Base-by-base conservation (phyloP, 2,888 invertebrate species). In the Ferrisia virgata region DNA sequence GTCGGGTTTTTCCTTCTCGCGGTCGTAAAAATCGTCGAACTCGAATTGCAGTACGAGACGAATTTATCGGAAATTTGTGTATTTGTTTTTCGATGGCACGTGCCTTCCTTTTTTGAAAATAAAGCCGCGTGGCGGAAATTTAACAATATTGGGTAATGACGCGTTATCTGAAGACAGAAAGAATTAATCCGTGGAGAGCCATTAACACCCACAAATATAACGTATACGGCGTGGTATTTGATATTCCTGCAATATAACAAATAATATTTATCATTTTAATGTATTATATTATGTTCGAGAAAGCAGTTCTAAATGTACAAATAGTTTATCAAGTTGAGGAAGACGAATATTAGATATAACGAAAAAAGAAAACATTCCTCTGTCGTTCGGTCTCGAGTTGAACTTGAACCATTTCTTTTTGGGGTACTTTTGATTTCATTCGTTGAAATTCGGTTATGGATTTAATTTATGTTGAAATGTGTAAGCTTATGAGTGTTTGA, bases 171-270 rank as follows among this genome's bases (percentile, higher is more conserved):
- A 36, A 76, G 36, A 76, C 36, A 76, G 31, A 33, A 36, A 33
- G 33, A 76, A 76, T 76, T 76, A 76, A 76, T 76, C 33, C 72
- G 36, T 36, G 31, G 72, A 76, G 31, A 33, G 72, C 33, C 72
- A 76, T 76, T 76, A 76, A 15, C 72, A 36, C 28, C 72, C 72
- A 76, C 18, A 76, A 36, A 76, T 64, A 64, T 64, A 76, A 76
- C 72, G 72, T 76, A 76, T 76, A 76, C 72, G 72, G 72, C 18
- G 36, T 33, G n/a, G 18, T 76, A 76, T 76, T 31, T 36, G 36
- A 36, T 76, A 76, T 76, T 76, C 72, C 72, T 76, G 72, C 33
- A 76, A 76, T 36, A 76, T 15, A 76, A 76, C 36, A 36, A 64
- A 64, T 64, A 64, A 53, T 64, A 64, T 64, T 64, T 13, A 64